Percentiles rank a stretch among this genome's conserved stretches.
These are phyloP conservation scores for Asarcornis scutulata DNA, from an alignment of 2,113 vertebrate species.

Conservation along the genomic window DNA sequence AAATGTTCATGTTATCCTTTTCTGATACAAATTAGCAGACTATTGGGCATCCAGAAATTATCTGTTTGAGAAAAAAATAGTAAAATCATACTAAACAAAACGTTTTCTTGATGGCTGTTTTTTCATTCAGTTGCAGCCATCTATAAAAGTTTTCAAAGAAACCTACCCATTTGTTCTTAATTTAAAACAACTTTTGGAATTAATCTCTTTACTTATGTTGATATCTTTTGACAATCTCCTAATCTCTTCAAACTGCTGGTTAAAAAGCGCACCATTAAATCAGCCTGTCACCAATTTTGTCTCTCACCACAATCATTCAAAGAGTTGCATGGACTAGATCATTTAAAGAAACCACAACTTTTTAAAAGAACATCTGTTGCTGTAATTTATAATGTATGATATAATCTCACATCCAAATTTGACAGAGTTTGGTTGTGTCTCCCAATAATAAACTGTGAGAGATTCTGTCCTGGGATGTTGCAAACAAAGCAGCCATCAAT, in stretches of 20 bases:
- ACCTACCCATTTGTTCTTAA: conserved; percentile 29
- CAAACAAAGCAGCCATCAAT: conserved; percentile 19
- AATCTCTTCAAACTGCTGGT: conserved; percentile 63
- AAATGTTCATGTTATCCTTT: conserved; percentile 39
- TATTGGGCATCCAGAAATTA: conserved; percentile 3
- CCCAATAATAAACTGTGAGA: conserved; percentile 28
- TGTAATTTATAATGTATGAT: conserved; percentile 55
- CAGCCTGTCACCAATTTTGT: conserved; percentile 70
- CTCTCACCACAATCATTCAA: conserved; percentile 61
- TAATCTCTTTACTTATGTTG: conserved; percentile 53
- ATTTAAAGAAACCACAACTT: conserved; percentile 67
- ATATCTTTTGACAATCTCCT: conserved; percentile 61
- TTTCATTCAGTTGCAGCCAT: neutral
- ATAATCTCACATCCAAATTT: conserved; percentile 61
- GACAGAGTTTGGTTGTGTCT: conserved; percentile 34
- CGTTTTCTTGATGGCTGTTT: conserved; percentile 5
- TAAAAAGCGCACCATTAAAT: conserved; percentile 62
- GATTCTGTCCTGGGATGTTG: conserved; percentile 42
- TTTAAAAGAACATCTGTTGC: conserved; percentile 63
- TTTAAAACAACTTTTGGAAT: conserved; percentile 61
- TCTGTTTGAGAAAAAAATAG: neutral
- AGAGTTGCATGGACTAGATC: conserved; percentile 42
- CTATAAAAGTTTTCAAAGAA: conserved; percentile 36
- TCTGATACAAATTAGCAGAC: conserved; percentile 16
- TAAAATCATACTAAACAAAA: neutral